These are phyloP conservation scores for Oncorhynchus nerka DNA, from an alignment of 2,113 vertebrate species.

Conservation along the genomic window DNA sequence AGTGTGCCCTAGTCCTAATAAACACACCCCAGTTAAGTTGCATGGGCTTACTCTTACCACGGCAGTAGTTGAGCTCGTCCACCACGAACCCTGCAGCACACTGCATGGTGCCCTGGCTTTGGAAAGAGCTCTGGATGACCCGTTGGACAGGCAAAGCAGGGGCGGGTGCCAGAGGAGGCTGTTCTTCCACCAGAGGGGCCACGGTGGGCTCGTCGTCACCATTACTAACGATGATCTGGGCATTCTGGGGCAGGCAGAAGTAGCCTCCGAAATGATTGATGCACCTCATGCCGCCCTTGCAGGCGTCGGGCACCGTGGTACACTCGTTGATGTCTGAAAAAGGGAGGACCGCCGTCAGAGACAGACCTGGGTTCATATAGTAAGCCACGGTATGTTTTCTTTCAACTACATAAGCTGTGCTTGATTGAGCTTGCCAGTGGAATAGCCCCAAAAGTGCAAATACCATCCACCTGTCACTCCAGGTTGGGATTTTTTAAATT, in stretches of 20 bases:
- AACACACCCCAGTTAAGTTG: too few relatives aligned
- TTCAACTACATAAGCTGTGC: too few relatives aligned
- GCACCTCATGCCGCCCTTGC: constrained; percentile 99
- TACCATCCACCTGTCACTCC: too few relatives aligned
- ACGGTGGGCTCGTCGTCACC: constrained; percentile 62
- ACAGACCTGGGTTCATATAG: not conserved
- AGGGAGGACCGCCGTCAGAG: not conserved
- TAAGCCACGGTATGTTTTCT: not conserved
- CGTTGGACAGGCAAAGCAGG: not conserved
- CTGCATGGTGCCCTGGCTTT: constrained; percentile 59
- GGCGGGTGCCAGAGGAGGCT: not conserved
- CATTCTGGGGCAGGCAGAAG: constrained; percentile 95
- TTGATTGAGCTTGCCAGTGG: not conserved
- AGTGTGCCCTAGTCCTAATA: too few relatives aligned
- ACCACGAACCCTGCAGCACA: constrained; percentile 83
- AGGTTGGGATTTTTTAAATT: too few relatives aligned
- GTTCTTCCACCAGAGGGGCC: constrained; percentile 23
- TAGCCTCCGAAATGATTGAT: constrained; percentile 98
- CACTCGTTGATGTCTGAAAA: constrained; percentile 95
- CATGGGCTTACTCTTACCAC: constrained; percentile 75
- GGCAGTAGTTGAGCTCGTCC: constrained; percentile 88
- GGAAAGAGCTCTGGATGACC: not conserved
- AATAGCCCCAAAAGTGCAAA: too few relatives aligned
- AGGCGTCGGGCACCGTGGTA: constrained; percentile 87
- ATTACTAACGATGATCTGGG: constrained; percentile 90